Evolutionary conservation across 1,140 invertebrate species (phyloP).

Genomic region (Probaryconus sp.): DNA sequence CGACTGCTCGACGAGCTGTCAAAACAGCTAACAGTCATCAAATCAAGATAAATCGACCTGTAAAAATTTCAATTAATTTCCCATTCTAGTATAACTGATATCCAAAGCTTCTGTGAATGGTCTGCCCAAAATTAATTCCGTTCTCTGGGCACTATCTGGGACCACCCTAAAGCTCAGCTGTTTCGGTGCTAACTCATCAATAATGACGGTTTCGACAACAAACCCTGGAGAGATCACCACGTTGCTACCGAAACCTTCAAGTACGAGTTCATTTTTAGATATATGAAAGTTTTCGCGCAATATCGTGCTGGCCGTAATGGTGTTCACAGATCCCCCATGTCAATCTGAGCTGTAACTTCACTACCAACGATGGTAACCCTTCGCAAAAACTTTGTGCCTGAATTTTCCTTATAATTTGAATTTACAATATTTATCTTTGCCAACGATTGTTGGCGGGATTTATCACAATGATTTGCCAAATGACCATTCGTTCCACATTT

Average conservation of each 20-base stretch:
- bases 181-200: background rate
- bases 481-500: too few species aligned
- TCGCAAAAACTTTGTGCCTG: too few species aligned
- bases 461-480: too few species aligned
- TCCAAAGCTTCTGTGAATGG: conserved; percentile 1
- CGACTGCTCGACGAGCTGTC: too few species aligned
- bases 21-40: background rate
- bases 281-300: too few species aligned
- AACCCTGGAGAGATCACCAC: background rate
- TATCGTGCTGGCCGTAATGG: too few species aligned
- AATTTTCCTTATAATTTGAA: too few species aligned
- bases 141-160: background rate
- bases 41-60: conserved; percentile 1
- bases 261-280: background rate
- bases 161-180: background rate
- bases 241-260: background rate
- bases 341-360: too few species aligned
- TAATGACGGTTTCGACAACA: background rate
- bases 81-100: background rate
- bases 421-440: too few species aligned
- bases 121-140: background rate
- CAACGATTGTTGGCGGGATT: too few species aligned
- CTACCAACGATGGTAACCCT: too few species aligned
- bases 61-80: background rate
- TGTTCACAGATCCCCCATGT: too few species aligned